Base-by-base conservation (phyloP, 1,140 invertebrate species). In the Teleogryllus occipitalis region DNA sequence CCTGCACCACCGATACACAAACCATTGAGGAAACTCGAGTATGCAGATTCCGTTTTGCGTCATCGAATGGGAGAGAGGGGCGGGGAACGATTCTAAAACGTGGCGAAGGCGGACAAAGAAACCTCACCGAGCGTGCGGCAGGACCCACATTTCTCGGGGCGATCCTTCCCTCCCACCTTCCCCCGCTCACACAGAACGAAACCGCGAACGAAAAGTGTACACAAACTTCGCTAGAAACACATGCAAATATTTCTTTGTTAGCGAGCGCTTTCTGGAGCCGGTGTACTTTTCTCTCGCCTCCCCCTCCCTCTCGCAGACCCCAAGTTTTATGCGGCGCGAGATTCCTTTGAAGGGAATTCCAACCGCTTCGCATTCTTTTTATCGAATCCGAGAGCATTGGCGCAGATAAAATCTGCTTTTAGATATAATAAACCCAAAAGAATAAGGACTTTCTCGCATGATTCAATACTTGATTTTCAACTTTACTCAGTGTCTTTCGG, bases 171-270 rank as follows among this genome's bases (percentile, higher is more conserved):
- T 39, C 27, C 27, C 27, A 39, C 27, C 27, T 39, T 5, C 5
- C 27, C 27, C 27, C 27, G n/a, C n/a, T 39, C 27, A 39, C 18
- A 65, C 10, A 65, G 54, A 65, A 65, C 54, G 18, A 65, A 65
- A 65, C 54, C 10, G 54, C 18, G 18, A 65, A 65, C 54, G 10
- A 18, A 18, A 65, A 65, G 18, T 14, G 54, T 18, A 65, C 54
- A 7, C 54, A 65, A 65, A 65, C 54, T 65, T 65, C 18, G 54
- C 10, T 14, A 10, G 54, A 18, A 65, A 65, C 18, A 14, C 54
- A 65, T 65, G 54, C 54, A 65, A 65, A 65, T 65, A 65, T 65
- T 65, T 65, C 54, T 65, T 65, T 65, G 54, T 65, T 65, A 65
- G 54, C 10, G 54, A 7, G 18, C 54, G 18, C 54, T 65, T 18